phyloP scores from a whole-genome alignment of 64 coral and sea anemone species.

The Montipora efflorescens region DNA sequence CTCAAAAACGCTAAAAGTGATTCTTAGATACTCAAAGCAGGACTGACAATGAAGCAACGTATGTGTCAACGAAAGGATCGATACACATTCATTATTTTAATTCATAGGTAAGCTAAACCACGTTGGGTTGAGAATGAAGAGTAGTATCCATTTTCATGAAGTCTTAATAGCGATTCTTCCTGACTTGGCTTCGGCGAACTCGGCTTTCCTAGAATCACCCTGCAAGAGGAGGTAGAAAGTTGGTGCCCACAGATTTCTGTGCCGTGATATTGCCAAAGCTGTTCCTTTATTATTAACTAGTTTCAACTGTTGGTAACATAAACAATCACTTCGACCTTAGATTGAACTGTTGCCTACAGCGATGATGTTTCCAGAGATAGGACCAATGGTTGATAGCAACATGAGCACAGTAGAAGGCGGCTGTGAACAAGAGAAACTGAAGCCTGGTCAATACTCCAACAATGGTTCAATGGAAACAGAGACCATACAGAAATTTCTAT shows the following conservation, averaged over 20 bases:
- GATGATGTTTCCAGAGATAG: slow-evolving; percentile 2
- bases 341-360: not conserved
- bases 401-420: not conserved
- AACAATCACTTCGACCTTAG: not conserved
- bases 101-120: not conserved
- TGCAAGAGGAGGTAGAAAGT: slow-evolving; percentile 18
- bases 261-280: not conserved
- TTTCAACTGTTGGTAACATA: not conserved
- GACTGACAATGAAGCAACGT: slow-evolving; percentile 6
- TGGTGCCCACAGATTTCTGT: slow-evolving; percentile 11
- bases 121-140: not conserved
- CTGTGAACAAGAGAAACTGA: not conserved
- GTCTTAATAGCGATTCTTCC: not conserved
- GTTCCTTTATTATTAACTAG: not conserved
- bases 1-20: slow-evolving; percentile 26
- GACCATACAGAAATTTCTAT: slow-evolving; percentile 65
- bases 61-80: slow-evolving; percentile 11
- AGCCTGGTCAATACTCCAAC: not conserved
- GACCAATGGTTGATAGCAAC: not conserved
- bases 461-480: slow-evolving; percentile 47
- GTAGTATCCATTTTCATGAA: too few species aligned
- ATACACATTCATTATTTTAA: not conserved
- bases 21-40: not conserved
- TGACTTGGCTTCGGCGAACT: too few species aligned
- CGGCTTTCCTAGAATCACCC: not conserved